phyloP scores from a whole-genome alignment of 2,113 vertebrate species.

The Plecotus auritus region DNA sequence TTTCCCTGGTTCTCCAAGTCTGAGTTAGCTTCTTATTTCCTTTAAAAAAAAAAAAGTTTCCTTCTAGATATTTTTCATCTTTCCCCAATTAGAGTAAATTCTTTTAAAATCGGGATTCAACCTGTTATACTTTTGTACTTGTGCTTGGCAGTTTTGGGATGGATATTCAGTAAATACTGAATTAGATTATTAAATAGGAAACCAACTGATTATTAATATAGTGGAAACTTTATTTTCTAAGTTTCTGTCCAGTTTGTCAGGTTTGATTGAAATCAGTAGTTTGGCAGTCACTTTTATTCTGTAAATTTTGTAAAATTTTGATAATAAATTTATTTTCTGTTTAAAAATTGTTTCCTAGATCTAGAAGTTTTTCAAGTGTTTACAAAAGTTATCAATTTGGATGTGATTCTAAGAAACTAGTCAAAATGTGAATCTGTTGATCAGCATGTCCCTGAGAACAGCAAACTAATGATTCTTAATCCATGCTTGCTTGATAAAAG shows the following conservation, averaged over 20 bases:
- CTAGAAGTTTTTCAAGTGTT: slow-evolving; percentile 19
- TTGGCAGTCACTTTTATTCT: not conserved
- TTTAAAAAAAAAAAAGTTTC: not conserved
- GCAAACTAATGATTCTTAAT: not conserved
- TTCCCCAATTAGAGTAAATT: not conserved
- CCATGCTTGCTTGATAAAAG: not conserved
- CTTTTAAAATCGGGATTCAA: not conserved
- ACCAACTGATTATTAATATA: not conserved
- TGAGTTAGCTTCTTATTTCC: not conserved
- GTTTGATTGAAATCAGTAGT: not conserved
- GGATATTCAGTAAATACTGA: not conserved
- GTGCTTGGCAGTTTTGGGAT: not conserved
- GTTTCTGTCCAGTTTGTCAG: not conserved
- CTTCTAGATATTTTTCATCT: slow-evolving; percentile 15
- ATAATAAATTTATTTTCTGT: not conserved
- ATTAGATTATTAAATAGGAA: slow-evolving; percentile 41
- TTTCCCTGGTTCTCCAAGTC: not conserved
- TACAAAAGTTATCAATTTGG: not conserved
- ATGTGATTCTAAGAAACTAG: slow-evolving; percentile 33
- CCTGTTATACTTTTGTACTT: not conserved
- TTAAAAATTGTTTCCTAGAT: not conserved
- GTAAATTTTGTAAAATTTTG: not conserved
- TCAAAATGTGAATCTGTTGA: slow-evolving; percentile 10
- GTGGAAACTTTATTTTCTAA: not conserved
- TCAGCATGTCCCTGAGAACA: not conserved